These are phyloP conservation scores for Camelus dromedarius DNA, from an alignment of 2,113 vertebrate genomes.

Conservation along the genomic window DNA sequence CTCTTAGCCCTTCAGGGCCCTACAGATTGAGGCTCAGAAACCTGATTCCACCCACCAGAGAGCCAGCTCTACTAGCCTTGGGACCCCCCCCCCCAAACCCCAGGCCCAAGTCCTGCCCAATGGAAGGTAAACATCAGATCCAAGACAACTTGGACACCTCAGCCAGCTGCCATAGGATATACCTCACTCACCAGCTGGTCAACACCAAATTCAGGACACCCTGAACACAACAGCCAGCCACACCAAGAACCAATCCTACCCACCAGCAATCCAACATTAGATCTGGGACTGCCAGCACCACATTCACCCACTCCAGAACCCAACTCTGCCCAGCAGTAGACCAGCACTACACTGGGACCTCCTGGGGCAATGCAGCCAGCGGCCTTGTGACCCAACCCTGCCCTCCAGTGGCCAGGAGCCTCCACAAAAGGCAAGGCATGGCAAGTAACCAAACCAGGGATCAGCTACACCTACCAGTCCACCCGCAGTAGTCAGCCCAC, in stretches of 20 bases:
- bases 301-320: neutral
- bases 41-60: neutral
- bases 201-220: neutral
- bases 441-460: neutral
- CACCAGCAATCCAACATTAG: neutral
- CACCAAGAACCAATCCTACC: neutral
- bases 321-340: neutral
- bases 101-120: neutral
- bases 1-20: neutral
- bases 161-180: no score
- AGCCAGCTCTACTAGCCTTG: neutral
- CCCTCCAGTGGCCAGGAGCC: neutral
- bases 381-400: neutral
- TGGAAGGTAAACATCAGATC: neutral
- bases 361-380: neutral
- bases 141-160: neutral
- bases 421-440: neutral
- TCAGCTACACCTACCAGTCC: no score
- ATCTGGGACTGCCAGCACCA: neutral
- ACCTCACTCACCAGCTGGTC: neutral
- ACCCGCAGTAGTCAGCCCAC: no score
- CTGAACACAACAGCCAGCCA: neutral
- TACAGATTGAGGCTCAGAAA: neutral
- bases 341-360: neutral
- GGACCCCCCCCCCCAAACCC: neutral